A percentile compares a stretch with the other conserved stretches of the same genome.
phyloP scores from a whole-genome alignment of 2,797 vertebrate species.

The Antrozous pallidus region DNA sequence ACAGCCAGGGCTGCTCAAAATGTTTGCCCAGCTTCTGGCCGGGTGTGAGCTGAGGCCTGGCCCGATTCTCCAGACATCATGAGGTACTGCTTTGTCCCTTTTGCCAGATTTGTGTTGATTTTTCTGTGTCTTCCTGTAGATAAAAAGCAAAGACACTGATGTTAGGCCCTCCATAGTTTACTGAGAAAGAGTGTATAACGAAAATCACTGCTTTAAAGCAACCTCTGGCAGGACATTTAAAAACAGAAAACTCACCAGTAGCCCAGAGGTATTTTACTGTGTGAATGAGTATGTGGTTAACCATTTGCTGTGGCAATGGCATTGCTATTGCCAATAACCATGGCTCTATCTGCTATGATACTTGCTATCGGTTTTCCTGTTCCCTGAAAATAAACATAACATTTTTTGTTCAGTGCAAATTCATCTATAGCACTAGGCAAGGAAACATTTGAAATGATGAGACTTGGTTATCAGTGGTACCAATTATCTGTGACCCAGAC shows the following conservation, averaged over 20 bases:
- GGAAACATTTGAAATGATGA: neutral
- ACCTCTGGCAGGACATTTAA: neutral
- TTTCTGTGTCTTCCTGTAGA: neutral
- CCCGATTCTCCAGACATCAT: neutral
- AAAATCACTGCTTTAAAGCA: neutral
- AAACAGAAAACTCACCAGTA: neutral
- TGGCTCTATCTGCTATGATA: neutral
- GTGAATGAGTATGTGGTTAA: neutral
- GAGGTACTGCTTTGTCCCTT: conserved; percentile 49
- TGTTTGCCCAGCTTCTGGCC: neutral
- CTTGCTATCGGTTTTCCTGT: neutral
- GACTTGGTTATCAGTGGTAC: neutral
- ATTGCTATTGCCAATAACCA: neutral
- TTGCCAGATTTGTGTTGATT: neutral
- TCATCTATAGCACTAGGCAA: neutral
- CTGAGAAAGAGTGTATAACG: neutral
- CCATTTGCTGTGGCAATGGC: neutral
- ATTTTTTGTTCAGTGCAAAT: conserved; percentile 30
- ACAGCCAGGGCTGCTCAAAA: neutral
- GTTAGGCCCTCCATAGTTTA: neutral
- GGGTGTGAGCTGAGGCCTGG: neutral
- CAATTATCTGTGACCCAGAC: neutral
- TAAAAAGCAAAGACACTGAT: neutral
- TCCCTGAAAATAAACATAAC: neutral
- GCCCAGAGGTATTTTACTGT: neutral